Conservation (phyloP, 2,888 invertebrate species). For the Gastracanthus pulcherrimus region DNA sequence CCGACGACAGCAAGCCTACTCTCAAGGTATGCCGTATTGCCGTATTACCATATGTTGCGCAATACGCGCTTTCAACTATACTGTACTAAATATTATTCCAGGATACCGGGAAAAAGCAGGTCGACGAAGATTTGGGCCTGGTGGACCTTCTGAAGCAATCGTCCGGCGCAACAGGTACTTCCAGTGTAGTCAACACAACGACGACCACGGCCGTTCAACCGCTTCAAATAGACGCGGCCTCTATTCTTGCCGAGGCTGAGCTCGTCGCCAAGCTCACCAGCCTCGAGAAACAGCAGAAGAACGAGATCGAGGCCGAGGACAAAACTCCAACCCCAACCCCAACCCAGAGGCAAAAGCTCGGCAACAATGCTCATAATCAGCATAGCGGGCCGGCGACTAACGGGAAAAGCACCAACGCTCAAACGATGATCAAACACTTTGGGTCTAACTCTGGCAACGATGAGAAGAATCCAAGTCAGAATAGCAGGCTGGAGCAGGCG, state of each 20-base stretch:
- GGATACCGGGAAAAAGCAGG: slow-evolving; percentile 24
- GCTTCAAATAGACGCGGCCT: slow-evolving; percentile 70
- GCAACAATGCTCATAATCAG: not conserved
- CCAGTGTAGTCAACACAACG: slow-evolving; percentile 73
- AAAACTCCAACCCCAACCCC: slow-evolving; percentile 20
- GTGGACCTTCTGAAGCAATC: slow-evolving; percentile 70
- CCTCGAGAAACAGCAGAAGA: slow-evolving; percentile 39
- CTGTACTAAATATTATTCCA: not conserved
- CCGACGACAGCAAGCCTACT: not conserved
- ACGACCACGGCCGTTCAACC: slow-evolving; percentile 74
- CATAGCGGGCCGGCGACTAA: not conserved
- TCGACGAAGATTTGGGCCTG: slow-evolving; percentile 56
- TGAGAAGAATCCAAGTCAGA: not conserved
- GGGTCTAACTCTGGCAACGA: slow-evolving; percentile 26
- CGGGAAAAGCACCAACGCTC: not conserved
- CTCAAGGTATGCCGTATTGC: not conserved
- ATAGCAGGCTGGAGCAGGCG: not conserved
- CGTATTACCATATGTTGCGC: too few relatives aligned
- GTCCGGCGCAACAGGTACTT: slow-evolving; percentile 68
- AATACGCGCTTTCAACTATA: too few relatives aligned
- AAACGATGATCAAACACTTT: slow-evolving; percentile 54
- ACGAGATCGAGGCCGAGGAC: not conserved
- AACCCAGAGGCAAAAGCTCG: not conserved
- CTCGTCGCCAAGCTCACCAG: slow-evolving; percentile 45
- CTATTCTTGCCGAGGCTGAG: slow-evolving; percentile 64